Conservation (phyloP, 2,113 vertebrate species). For the Oreochromis spilurus region DNA sequence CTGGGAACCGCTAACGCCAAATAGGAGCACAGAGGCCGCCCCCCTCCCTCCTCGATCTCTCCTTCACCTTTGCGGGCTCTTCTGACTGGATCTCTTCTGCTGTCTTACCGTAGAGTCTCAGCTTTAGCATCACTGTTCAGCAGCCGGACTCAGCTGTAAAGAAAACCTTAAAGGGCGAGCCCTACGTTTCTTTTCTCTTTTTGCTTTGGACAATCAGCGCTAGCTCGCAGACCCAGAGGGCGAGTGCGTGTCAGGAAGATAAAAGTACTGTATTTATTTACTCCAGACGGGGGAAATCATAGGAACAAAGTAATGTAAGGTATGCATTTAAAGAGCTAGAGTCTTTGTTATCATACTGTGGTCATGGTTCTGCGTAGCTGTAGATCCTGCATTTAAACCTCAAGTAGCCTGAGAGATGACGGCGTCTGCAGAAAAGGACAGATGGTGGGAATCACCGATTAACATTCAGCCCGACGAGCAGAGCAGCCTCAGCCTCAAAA, state of each 20-base stretch:
- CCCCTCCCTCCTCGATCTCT: neutral
- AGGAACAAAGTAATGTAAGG: constrained; percentile 15
- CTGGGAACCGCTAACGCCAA: constrained; percentile 48
- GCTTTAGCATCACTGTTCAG: neutral
- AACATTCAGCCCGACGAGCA: neutral
- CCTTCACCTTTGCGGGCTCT: constrained; percentile 24
- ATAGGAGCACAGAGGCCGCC: constrained; percentile 32
- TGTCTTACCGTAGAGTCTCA: constrained; percentile 3
- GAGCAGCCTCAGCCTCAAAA: neutral
- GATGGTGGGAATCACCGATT: neutral
- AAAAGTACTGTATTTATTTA: constrained; percentile 51
- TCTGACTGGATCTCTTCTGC: constrained; percentile 26
- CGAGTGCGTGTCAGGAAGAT: neutral
- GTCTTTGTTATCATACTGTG: neutral
- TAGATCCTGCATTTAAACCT: constrained; percentile 43
- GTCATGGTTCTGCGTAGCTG: constrained; percentile 11
- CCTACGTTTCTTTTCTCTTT: neutral
- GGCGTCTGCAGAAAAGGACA: neutral
- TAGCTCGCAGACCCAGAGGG: neutral
- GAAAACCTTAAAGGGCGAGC: neutral
- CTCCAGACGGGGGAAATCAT: neutral
- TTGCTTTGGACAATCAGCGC: constrained; percentile 62
- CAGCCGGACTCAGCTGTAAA: neutral
- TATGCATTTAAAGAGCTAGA: constrained; percentile 49
- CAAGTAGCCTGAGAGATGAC: constrained; percentile 35